Evolutionary conservation across 1,140 invertebrate species (phyloP).

Genomic region (Drosophila kanapiae): DNA sequence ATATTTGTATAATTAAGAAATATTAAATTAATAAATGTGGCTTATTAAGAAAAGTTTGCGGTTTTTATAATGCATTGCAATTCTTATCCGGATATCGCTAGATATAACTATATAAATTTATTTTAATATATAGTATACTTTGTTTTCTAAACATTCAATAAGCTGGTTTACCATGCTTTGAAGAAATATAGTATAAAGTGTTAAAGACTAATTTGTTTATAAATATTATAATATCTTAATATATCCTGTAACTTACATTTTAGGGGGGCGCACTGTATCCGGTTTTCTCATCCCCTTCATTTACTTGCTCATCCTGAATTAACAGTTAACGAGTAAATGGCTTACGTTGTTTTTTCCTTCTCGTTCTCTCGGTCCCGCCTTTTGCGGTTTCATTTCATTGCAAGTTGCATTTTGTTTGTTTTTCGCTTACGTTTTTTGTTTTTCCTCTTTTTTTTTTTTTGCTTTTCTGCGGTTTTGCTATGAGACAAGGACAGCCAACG

Average conservation of each 20-base stretch:
- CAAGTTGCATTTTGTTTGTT: slow-evolving; percentile 54
- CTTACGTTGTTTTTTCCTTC: slow-evolving; percentile 41
- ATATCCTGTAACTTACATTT: not conserved
- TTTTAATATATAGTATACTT: not conserved
- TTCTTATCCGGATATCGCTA: too few relatives aligned
- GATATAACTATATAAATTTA: too few relatives aligned
- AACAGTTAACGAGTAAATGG: slow-evolving; percentile 57
- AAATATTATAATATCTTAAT: not conserved
- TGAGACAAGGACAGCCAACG: slow-evolving; percentile 28
- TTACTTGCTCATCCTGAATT: slow-evolving; percentile 29
- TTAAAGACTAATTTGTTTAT: not conserved
- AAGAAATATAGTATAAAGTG: not conserved
- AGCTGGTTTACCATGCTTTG: not conserved
- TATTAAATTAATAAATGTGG: too few relatives aligned
- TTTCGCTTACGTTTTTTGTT: slow-evolving; percentile 32
- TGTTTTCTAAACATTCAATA: not conserved
- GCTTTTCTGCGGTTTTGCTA: slow-evolving; percentile 35
- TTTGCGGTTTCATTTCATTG: slow-evolving; percentile 61
- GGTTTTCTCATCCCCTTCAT: not conserved
- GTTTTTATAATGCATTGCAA: too few relatives aligned
- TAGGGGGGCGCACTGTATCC: not conserved
- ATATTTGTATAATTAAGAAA: too few relatives aligned
- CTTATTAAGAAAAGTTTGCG: too few relatives aligned
- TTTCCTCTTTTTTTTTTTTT: slow-evolving; percentile 5
- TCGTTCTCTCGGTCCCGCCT: not conserved